Evolutionary conservation across 2,888 invertebrate species (phyloP).

Genomic region (Hermaeophaga mercurialis): DNA sequence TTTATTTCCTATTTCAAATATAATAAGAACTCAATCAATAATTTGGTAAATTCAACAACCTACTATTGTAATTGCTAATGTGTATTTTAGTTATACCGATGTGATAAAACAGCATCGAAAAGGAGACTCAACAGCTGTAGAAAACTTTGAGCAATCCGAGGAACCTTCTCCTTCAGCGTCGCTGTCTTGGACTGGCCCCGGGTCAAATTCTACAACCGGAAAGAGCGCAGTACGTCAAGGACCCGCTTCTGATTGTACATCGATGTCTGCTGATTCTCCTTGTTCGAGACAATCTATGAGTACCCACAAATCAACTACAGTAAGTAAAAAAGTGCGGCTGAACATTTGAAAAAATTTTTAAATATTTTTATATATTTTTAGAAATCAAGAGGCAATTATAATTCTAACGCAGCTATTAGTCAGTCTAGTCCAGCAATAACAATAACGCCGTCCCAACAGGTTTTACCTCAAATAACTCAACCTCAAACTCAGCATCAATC

Average conservation of each 20-base stretch:
- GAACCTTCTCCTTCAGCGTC: conserved; percentile 23
- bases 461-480: conserved; percentile 14
- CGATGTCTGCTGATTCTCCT: conserved; percentile 71
- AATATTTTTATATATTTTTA: conserved; percentile 35
- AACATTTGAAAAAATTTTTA: background rate
- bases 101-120: conserved; percentile 66
- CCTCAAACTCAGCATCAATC: conserved; percentile 25
- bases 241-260: conserved; percentile 66
- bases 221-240: conserved; percentile 53
- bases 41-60: too few relatives aligned
- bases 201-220: conserved; percentile 20
- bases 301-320: conserved; percentile 27
- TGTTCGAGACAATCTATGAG: conserved; percentile 64
- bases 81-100: conserved; percentile 72
- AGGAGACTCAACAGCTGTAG: conserved; percentile 42
- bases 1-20: background rate
- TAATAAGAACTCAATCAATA: too few relatives aligned
- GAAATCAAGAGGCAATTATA: conserved; percentile 50
- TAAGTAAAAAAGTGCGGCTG: background rate
- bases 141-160: conserved; percentile 17
- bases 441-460: conserved; percentile 33
- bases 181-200: conserved; percentile 47
- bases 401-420: conserved; percentile 7
- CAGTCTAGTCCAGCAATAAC: conserved; percentile 24
- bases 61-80: too few relatives aligned